phyloP scores from a whole-genome alignment of 2,113 vertebrate species.

The Cochlearius cochlearius region DNA sequence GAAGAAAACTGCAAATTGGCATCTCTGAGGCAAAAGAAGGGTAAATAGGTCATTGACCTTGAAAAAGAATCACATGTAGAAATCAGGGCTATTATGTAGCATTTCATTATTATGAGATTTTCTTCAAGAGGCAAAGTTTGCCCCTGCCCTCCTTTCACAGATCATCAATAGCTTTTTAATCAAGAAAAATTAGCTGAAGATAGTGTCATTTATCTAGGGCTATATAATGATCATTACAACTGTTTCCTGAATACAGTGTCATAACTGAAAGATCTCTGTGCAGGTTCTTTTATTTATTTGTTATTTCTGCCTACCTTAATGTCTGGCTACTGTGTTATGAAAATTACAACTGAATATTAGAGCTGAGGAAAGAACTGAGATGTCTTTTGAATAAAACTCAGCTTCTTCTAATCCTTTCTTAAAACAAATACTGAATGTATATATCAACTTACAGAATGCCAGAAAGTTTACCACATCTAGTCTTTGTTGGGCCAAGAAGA shows the following conservation, averaged over 20 bases:
- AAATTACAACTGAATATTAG: background rate
- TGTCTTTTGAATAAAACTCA: background rate
- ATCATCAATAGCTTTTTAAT: slow-evolving; percentile 38
- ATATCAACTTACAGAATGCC: background rate
- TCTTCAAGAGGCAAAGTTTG: slow-evolving; percentile 18
- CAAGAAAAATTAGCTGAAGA: slow-evolving; percentile 49
- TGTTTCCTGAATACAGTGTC: background rate
- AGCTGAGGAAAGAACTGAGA: background rate
- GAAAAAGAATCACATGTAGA: background rate
- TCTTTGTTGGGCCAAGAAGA: background rate
- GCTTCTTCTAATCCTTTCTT: background rate
- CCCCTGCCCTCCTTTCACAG: background rate
- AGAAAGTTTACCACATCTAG: background rate
- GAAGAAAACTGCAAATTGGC: background rate
- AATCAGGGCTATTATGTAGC: background rate
- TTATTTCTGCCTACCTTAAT: background rate
- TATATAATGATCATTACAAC: background rate
- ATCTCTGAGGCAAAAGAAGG: background rate
- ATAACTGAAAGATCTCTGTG: background rate
- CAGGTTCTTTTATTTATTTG: background rate
- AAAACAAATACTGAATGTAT: background rate
- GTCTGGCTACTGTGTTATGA: background rate
- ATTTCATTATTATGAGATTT: slow-evolving; percentile 38
- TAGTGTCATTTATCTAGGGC: background rate
- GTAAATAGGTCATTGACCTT: background rate